Base-by-base conservation (phyloP, 2,113 vertebrate species). In the Leptobrachium ailaonicum region DNA sequence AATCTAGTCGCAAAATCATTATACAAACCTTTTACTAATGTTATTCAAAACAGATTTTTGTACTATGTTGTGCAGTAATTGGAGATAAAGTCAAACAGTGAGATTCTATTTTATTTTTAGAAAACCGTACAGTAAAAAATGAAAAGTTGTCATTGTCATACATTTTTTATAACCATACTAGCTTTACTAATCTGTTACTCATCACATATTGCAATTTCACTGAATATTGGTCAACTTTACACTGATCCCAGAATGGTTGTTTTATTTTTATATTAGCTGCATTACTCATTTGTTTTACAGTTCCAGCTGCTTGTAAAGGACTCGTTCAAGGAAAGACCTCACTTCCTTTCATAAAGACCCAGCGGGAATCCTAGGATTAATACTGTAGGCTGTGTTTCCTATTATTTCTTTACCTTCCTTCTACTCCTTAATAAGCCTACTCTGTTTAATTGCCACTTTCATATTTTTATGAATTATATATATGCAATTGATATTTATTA, bases 311-410 rank as follows among this genome's bases (percentile, higher is more conserved):
- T 77, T 80, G 76, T 53, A 72, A 82, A 76, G 40, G 66, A 82
- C 40, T 45, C 64, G 83, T 85, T 82, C 73, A 77, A 80, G 45
- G 9, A 80, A 83, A 82, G 41, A 73, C 4, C 70, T 4, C 54
- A 7, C 53, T 56, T 77, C 64, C 68, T 73, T 53, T 8, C 47
- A 75, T 83, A 73, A 66, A 58, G 13, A n/a, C 68, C 58, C 75
- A 80, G 73, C 69, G 20, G 82, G 73, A 72, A 56, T 73, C n/a
- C 9, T 66, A 8, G 9, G 60, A 58, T 56, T 80, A 45, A 66
- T 73, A 73, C 45, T 44, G 66, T 3, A 72, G 43, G 74, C 5
- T 66, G 80, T 11, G 44, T 63, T 63, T 82, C 79, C 10, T 12
- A 5, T 11, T 47, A 71, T 58, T 79, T 62, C 68, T 73, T 75